phyloP scores from a whole-genome alignment of 2,888 invertebrate genomes.

The Julus scandinavius region DNA sequence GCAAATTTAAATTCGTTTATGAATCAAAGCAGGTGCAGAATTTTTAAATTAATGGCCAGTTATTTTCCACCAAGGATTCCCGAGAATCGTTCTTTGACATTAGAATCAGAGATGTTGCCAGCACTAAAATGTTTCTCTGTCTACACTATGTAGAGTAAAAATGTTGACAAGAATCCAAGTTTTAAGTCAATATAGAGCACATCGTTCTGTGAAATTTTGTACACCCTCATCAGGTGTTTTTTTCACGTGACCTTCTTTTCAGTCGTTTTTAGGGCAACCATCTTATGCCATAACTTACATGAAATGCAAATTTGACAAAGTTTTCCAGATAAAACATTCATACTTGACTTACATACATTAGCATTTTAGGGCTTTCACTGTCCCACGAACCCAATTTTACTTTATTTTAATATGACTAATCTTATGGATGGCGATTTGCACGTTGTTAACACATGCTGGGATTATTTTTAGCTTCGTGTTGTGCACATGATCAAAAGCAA shows the following conservation, averaged over 20 bases:
- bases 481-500: conserved; percentile 5
- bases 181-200: neutral
- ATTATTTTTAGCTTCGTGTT: conserved; percentile 17
- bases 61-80: neutral
- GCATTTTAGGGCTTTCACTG: neutral
- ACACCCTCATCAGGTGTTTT: neutral
- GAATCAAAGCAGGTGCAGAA: too few relatives aligned
- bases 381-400: neutral
- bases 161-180: neutral
- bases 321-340: neutral
- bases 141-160: neutral
- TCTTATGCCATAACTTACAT: neutral
- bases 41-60: neutral
- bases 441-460: neutral
- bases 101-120: neutral
- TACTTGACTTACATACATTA: neutral
- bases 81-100: neutral
- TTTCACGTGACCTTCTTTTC: neutral
- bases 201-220: neutral
- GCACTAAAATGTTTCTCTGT: neutral
- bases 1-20: too few relatives aligned
- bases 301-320: neutral
- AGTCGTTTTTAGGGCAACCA: neutral
- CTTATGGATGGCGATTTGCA: neutral
- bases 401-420: neutral